A percentile compares a stretch with the other conserved stretches of the same genome.
phyloP scores from a whole-genome alignment of 1,140 invertebrate species.

The Diabrotica virgifera region DNA sequence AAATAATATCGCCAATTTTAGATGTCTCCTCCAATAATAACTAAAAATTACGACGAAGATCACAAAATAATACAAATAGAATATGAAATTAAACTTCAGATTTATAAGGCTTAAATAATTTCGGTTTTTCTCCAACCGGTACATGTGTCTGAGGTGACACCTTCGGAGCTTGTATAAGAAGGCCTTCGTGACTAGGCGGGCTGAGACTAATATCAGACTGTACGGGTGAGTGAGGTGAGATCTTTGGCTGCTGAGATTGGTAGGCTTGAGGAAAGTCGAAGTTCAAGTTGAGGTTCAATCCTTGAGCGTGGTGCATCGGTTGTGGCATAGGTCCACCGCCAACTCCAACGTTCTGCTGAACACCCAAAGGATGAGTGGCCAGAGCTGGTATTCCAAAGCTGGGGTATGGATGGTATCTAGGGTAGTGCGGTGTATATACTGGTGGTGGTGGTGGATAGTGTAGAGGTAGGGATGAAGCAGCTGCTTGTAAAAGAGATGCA shows the following conservation, averaged over 20 bases:
- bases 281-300: constrained; percentile 42
- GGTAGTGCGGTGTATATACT: constrained; percentile 49
- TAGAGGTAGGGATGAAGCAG: constrained; percentile 60
- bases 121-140: constrained; percentile 52
- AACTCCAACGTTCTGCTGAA: constrained; percentile 23
- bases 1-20: too few relatives aligned
- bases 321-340: constrained; percentile 12
- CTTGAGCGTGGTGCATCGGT: constrained; percentile 28
- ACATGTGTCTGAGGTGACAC: constrained; percentile 46
- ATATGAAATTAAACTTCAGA: constrained; percentile 52
- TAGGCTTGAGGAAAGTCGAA: constrained; percentile 33
- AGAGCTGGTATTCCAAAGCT: constrained; percentile 39
- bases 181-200: constrained; percentile 38
- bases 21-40: too few relatives aligned
- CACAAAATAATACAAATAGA: not conserved
- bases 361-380: constrained; percentile 18
- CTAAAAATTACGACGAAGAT: not conserved
- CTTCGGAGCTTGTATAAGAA: constrained; percentile 40
- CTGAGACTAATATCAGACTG: constrained; percentile 43
- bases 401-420: constrained; percentile 50
- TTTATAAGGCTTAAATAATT: constrained; percentile 69
- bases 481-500: constrained; percentile 86
- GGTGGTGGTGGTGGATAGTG: constrained; percentile 51
- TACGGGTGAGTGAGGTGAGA: constrained; percentile 38
- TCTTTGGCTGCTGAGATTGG: constrained; percentile 25